Evolutionary conservation across 2,888 invertebrate genomes (phyloP).

Genomic region (Platycheirus albimanus): DNA sequence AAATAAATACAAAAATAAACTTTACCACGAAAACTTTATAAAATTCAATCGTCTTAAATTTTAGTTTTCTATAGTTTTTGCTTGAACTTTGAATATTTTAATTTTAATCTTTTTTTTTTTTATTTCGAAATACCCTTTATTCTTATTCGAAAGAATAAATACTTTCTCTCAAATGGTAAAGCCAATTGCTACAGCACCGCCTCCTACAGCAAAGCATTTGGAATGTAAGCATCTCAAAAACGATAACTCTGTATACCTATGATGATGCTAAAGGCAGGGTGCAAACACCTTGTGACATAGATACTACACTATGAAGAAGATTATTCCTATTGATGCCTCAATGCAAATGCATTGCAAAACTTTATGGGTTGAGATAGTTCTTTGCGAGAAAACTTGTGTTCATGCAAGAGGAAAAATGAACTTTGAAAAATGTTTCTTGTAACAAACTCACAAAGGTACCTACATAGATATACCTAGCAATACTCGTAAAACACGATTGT

Average conservation of each 20-base stretch:
- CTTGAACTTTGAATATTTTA: too few species aligned
- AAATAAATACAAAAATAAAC: too few species aligned
- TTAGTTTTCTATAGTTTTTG: too few species aligned
- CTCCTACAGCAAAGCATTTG: not conserved
- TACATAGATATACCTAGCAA: constrained; percentile 11
- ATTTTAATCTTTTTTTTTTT: too few species aligned
- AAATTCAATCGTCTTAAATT: too few species aligned
- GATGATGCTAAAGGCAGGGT: not conserved
- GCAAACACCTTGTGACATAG: not conserved
- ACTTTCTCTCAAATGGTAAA: not conserved
- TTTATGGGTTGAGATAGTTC: constrained; percentile 1
- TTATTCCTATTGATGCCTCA: constrained; percentile 22
- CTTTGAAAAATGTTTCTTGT: not conserved
- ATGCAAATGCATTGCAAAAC: constrained; percentile 30
- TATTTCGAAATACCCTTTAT: constrained; percentile 8
- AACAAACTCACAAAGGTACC: constrained; percentile 18
- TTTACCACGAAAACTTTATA: too few species aligned
- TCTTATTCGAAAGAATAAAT: too few species aligned
- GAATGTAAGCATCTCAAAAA: constrained; percentile 16
- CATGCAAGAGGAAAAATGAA: constrained; percentile 1
- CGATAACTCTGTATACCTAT: not conserved
- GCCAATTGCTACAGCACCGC: not conserved
- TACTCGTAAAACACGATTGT: not conserved
- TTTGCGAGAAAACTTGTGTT: constrained; percentile 2
- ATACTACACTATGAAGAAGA: constrained; percentile 4